These are phyloP conservation scores for Aegotheles bennettii DNA, from an alignment of 2,113 vertebrate species.

Conservation along the genomic window DNA sequence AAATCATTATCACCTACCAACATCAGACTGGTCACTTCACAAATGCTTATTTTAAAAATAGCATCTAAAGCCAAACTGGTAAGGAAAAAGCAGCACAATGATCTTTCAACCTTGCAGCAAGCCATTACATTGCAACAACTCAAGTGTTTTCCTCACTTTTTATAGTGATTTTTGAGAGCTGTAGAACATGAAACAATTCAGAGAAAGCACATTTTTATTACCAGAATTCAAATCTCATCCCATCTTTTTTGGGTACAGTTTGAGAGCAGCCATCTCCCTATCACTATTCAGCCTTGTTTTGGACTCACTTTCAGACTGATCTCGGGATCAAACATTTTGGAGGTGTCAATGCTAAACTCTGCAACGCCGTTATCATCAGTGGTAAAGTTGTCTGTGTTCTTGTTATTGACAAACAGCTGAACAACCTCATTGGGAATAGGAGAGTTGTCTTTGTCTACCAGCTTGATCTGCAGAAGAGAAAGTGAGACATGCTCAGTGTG, in stretches of 20 bases:
- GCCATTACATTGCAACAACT: not conserved
- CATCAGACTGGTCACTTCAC: not conserved
- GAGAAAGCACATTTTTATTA: not conserved
- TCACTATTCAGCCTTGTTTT: not conserved
- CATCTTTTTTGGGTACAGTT: not conserved
- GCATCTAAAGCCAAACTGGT: not conserved
- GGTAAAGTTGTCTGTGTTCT: constrained; percentile 38
- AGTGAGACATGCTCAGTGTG: accelerated
- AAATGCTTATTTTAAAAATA: not conserved
- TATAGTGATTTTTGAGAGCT: not conserved
- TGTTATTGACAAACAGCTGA: constrained; percentile 52
- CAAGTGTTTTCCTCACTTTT: not conserved
- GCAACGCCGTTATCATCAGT: constrained; percentile 36
- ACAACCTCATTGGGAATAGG: constrained; percentile 54
- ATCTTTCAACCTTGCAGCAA: not conserved
- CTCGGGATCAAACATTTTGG: constrained; percentile 29
- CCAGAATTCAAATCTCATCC: not conserved
- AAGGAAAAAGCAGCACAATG: not conserved
- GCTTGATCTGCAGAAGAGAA: constrained; percentile 32
- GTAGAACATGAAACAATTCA: not conserved
- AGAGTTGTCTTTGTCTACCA: constrained; percentile 38
- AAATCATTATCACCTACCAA: not conserved
- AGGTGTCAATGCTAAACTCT: constrained; percentile 58
- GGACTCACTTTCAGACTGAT: constrained; percentile 62
- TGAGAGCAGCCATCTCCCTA: not conserved